phyloP scores from a whole-genome alignment of 2,888 invertebrate genomes.

The Drosophila helvetica region DNA sequence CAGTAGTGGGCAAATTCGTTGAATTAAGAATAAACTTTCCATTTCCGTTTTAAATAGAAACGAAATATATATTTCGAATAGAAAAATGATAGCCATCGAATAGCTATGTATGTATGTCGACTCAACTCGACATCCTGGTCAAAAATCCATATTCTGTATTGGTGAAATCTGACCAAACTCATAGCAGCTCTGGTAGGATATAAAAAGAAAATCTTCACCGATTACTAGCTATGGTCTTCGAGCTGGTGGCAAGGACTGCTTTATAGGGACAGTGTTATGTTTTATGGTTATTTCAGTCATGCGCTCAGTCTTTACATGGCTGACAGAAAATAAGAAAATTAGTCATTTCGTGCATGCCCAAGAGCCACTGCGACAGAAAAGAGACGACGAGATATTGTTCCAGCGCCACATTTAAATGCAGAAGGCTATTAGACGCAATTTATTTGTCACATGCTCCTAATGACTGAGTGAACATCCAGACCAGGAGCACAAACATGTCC shows the following conservation, averaged over 20 bases:
- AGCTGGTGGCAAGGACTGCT: not conserved
- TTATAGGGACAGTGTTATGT: not conserved
- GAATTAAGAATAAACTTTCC: too few species aligned
- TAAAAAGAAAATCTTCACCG: not conserved
- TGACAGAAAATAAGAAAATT: conserved; percentile 2
- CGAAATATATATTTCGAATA: too few species aligned
- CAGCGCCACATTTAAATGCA: conserved; percentile 35
- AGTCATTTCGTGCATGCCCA: conserved; percentile 5
- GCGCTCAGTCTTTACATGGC: not conserved
- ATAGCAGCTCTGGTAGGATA: not conserved
- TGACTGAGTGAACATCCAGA: conserved; percentile 38
- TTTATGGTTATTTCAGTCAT: not conserved
- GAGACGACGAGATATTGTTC: conserved; percentile 26
- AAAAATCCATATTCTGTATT: too few species aligned
- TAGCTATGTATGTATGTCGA: too few species aligned
- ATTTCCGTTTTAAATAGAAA: too few species aligned
- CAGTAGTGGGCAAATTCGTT: conserved; percentile 15
- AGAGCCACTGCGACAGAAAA: not conserved
- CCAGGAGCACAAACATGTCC: conserved; percentile 6
- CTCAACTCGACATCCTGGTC: too few species aligned
- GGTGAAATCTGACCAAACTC: too few species aligned
- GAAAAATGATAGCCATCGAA: too few species aligned
- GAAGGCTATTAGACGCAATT: conserved; percentile 42
- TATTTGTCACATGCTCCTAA: conserved; percentile 47
- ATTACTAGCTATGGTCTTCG: not conserved